Conservation (phyloP, 1,140 invertebrate species). For the Pentalonia nigronervosa region DNA sequence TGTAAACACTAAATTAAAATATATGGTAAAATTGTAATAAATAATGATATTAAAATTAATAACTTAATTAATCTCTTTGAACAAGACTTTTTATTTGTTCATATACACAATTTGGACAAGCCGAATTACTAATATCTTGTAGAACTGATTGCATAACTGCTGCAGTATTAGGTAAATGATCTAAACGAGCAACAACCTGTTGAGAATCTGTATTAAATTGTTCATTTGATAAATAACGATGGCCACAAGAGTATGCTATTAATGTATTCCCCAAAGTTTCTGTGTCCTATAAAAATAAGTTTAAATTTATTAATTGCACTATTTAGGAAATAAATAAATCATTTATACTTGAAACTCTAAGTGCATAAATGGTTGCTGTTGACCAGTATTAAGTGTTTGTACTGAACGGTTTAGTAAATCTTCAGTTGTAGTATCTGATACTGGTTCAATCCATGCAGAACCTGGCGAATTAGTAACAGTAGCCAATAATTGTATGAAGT, state of each 20-base stretch:
- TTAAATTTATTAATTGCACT: background rate
- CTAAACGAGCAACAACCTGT: background rate
- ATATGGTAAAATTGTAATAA: conserved; percentile 7
- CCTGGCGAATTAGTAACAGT: conserved; percentile 52
- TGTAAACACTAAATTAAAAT: conserved; percentile 23
- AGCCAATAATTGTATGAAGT: conserved; percentile 28
- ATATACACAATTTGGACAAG: conserved; percentile 52
- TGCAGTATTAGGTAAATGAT: conserved; percentile 40
- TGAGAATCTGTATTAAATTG: conserved; percentile 43
- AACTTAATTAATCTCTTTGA: background rate
- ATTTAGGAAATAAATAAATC: background rate
- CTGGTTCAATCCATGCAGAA: conserved; percentile 45
- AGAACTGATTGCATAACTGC: background rate
- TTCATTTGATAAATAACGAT: conserved; percentile 46
- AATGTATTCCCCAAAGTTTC: conserved; percentile 26
- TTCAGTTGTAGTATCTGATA: conserved; percentile 28
- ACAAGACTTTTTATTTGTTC: conserved; percentile 31
- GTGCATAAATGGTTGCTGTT: conserved; percentile 40
- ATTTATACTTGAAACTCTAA: conserved; percentile 48
- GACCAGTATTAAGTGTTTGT: conserved; percentile 6
- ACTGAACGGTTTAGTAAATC: conserved; percentile 32
- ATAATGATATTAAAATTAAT: conserved; percentile 24
- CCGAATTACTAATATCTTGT: conserved; percentile 34
- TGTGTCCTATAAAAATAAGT: conserved; percentile 24
- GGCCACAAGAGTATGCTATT: conserved; percentile 49